Evolutionary conservation across 2,888 invertebrate genomes (phyloP), one percentile per base, ranked within the genome.

Genomic region (Synergus laeviventris): DNA sequence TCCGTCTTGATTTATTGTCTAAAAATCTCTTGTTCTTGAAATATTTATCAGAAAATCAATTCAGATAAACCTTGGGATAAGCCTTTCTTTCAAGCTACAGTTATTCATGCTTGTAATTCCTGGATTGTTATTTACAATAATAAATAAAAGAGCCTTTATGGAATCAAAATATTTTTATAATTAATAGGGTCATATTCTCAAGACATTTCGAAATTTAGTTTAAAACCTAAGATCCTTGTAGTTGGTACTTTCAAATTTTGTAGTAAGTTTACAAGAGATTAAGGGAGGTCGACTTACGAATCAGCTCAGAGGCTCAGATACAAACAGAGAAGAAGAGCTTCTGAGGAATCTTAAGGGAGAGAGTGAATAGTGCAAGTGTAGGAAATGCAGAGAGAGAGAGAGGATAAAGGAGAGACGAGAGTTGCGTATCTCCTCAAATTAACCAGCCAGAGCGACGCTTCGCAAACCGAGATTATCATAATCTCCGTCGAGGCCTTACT

Each of bases 391-490:
- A 31, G 31, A 31, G 31, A 31, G 2, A 81, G 81, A 74, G 79
- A 82, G 78, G 73, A 80, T 74, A 80, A 79, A 80, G 76, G 74
- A 75, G 81, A 81, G 81, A 77, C 76, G 70, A 75, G 74, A 77
- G 79, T 80, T 78, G 84, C 81, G 85, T 83, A 85, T 86, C 83
- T 89, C 85, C 88, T 88, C 88, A 87, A 90, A 89, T 90, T 90
- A 90, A 89, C 86, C 87, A 86, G 85, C 87, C 85, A 80, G 86
- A 83, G 87, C 87, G 87, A 87, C 83, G 87, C 86, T 86, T 86
- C 88, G 88, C 89, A 89, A 91, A 90, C 88, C 87, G 87, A 90
- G 90, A 90, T 91, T 91, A 91, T 90, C 86, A 90, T 91, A 90
- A 91, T 91, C 90, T 90, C 89, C 86, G 79, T 85, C 85, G 86